phyloP scores from a whole-genome alignment of 2,888 invertebrate genomes.

The Pollenia angustigena region DNA sequence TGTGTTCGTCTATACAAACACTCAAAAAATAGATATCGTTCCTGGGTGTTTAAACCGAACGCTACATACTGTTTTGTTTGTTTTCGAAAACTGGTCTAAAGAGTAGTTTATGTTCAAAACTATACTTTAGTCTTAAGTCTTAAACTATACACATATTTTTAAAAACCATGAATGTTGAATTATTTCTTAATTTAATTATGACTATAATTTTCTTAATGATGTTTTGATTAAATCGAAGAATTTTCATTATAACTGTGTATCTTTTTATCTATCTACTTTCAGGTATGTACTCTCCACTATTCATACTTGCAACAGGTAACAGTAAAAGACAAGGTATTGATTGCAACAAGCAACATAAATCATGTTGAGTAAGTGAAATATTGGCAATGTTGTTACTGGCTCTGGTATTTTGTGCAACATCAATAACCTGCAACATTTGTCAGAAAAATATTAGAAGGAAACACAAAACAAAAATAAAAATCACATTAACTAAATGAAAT shows the following conservation, averaged over 20 bases:
- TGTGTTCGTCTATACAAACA: no score
- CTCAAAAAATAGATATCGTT: no score
- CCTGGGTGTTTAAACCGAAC: no score
- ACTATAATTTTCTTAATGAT: constrained; percentile 27
- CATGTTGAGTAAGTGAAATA: constrained; percentile 65
- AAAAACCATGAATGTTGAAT: no score
- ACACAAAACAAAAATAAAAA: neutral
- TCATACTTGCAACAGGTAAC: constrained; percentile 42
- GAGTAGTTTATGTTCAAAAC: no score
- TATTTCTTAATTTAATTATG: no score
- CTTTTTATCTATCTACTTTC: constrained; percentile 52
- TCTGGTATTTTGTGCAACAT: constrained; percentile 60
- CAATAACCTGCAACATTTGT: constrained; percentile 64
- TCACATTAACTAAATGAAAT: constrained; percentile 19
- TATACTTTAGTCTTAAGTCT: no score
- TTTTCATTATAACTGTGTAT: constrained; percentile 26
- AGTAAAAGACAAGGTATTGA: constrained; percentile 54
- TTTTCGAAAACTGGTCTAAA: no score
- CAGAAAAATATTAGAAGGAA: constrained; percentile 21
- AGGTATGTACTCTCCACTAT: constrained; percentile 52
- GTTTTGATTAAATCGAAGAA: constrained; percentile 20
- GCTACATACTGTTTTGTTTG: no score
- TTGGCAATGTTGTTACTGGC: constrained; percentile 32
- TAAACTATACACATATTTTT: no score
- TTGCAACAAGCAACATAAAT: constrained; percentile 59